phyloP scores from a whole-genome alignment of 2,888 invertebrate genomes.

The Tethea ocularis region DNA sequence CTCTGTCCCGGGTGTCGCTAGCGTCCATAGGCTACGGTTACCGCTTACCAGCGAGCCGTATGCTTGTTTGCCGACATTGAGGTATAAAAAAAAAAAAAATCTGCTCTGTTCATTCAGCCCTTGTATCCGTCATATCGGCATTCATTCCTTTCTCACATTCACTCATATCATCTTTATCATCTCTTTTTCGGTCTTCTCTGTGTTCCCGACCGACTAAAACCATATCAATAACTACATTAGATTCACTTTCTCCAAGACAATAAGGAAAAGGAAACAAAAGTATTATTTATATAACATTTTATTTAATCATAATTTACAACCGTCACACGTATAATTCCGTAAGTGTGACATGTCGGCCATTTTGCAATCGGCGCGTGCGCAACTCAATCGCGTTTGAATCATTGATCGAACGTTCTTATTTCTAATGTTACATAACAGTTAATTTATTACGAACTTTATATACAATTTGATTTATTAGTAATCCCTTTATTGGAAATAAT shows the following conservation, averaged over 20 bases:
- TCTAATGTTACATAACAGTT: constrained; percentile 22
- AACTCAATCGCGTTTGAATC: constrained; percentile 19
- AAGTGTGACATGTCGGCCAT: constrained; percentile 43
- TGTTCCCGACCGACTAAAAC: not conserved
- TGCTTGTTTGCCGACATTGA: too few species aligned
- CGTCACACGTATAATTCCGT: constrained; percentile 46
- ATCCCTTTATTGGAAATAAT: not conserved
- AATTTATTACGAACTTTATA: constrained; percentile 21
- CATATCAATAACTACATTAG: constrained; percentile 19
- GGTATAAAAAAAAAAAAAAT: too few species aligned
- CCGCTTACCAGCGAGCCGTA: too few species aligned
- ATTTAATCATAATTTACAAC: constrained; percentile 65
- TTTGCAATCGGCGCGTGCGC: constrained; percentile 41
- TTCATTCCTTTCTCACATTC: too few species aligned
- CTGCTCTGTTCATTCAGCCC: too few species aligned
- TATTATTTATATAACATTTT: constrained; percentile 63
- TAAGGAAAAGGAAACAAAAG: constrained; percentile 60
- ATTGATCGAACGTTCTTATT: constrained; percentile 26
- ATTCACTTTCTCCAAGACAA: constrained; percentile 40
- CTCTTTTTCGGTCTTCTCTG: too few species aligned
- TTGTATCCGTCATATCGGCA: too few species aligned
- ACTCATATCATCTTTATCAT: too few species aligned
- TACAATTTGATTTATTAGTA: not conserved
- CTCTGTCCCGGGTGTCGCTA: too few species aligned
- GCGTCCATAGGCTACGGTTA: too few species aligned